These are phyloP conservation scores for Pygathrix nemaeus DNA, from an alignment of 2,113 vertebrate species.

Conservation along the genomic window DNA sequence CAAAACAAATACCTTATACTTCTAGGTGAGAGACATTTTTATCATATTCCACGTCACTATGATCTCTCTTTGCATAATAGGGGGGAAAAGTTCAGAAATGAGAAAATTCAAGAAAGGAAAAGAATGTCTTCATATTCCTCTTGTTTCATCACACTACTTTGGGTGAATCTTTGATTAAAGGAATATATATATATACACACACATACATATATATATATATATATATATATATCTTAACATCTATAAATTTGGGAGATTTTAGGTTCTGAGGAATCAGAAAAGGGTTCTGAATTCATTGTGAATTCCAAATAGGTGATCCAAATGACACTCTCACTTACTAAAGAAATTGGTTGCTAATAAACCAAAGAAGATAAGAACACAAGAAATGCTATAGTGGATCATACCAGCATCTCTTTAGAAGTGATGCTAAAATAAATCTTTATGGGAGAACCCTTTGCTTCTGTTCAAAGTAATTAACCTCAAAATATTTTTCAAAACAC, in stretches of 20 bases:
- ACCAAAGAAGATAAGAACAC: not conserved
- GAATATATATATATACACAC: not conserved
- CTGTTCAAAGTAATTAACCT: not conserved
- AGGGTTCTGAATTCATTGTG: not conserved
- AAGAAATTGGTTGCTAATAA: conserved; percentile 39
- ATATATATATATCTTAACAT: not conserved
- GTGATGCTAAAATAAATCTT: not conserved
- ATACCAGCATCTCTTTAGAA: conserved; percentile 3
- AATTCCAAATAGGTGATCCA: not conserved
- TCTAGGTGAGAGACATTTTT: conserved; percentile 17
- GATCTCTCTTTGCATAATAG: conserved; percentile 27
- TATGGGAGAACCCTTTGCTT: not conserved
- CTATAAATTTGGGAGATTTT: not conserved
- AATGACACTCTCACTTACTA: not conserved
- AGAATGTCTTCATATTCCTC: not conserved
- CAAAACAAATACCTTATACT: conserved; percentile 6
- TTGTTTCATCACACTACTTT: not conserved
- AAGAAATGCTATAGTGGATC: not conserved
- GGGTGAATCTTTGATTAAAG: not conserved
- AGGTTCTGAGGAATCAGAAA: not conserved
- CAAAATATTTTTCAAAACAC: conserved; percentile 28
- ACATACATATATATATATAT: not conserved
- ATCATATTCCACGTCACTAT: conserved; percentile 19
- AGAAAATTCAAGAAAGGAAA: conserved; percentile 30
- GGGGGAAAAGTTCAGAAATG: not conserved